These are phyloP conservation scores for Anseranas semipalmata DNA, from an alignment of 2,113 vertebrate species.

Conservation along the genomic window DNA sequence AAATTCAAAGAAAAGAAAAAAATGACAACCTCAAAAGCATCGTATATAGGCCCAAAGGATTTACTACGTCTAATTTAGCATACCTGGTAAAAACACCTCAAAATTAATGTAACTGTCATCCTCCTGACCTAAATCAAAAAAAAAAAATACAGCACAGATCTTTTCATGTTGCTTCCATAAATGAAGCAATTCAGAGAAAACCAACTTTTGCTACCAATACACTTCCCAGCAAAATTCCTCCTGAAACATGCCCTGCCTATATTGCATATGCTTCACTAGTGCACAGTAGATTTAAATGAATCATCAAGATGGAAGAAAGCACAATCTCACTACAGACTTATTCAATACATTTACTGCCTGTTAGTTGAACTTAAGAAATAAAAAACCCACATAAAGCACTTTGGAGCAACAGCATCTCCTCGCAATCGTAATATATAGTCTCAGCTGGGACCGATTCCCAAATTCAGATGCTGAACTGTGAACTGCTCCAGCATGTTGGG, in stretches of 20 bases:
- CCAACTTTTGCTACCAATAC: conserved; percentile 18
- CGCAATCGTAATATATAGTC: rapidly evolving
- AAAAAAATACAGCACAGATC: not conserved
- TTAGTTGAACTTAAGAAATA: not conserved
- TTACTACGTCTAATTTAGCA: conserved; percentile 21
- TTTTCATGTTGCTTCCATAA: conserved; percentile 18
- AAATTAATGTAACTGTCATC: conserved; percentile 42
- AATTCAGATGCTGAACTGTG: not conserved
- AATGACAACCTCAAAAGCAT: not conserved
- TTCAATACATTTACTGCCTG: not conserved
- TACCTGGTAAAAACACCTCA: not conserved
- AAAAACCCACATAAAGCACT: not conserved
- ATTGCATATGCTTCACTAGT: not conserved
- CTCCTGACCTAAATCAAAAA: conserved; percentile 56
- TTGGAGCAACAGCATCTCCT: not conserved
- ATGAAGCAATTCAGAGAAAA: conserved; percentile 1
- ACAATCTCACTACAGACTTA: conserved; percentile 15
- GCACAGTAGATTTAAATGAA: conserved; percentile 10
- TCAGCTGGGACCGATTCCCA: conserved; percentile 9
- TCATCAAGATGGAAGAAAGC: conserved; percentile 13
- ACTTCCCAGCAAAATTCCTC: not conserved
- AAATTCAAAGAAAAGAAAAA: not conserved
- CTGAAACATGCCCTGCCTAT: not conserved
- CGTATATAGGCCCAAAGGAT: not conserved
- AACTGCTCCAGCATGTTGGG: not conserved